Percentiles rank a stretch among this genome's conserved stretches.
These are phyloP conservation scores for Lamprologus lemairii DNA, from an alignment of 2,113 vertebrate species.

Conservation along the genomic window DNA sequence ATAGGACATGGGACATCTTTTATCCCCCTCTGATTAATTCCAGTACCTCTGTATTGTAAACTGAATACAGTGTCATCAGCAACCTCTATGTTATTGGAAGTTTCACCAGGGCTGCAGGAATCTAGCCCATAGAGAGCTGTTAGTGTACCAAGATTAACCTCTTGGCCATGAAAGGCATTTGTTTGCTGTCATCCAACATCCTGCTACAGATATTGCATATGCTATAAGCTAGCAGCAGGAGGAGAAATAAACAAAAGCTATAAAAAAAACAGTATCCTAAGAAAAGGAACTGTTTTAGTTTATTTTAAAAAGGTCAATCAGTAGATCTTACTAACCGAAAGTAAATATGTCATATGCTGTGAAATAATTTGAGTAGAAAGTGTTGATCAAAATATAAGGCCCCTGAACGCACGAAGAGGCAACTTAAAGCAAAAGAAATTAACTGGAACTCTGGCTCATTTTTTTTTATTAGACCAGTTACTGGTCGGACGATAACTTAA, in stretches of 20 bases:
- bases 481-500: neutral
- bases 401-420: slow-evolving; percentile 38
- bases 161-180: neutral
- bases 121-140: neutral
- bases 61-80: slow-evolving; percentile 41
- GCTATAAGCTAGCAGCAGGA: neutral
- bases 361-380: slow-evolving; percentile 27
- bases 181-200: slow-evolving; percentile 3
- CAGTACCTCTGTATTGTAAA: slow-evolving; percentile 18
- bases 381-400: slow-evolving; percentile 49
- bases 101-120: slow-evolving; percentile 30
- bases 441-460: neutral
- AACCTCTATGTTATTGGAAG: slow-evolving; percentile 48
- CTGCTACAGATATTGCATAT: neutral
- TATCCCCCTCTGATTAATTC: slow-evolving; percentile 61
- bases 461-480: neutral
- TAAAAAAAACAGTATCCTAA: neutral
- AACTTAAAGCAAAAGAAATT: slow-evolving; percentile 16
- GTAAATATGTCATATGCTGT: slow-evolving; percentile 14
- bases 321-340: slow-evolving; percentile 5
- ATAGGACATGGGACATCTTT: slow-evolving; percentile 46
- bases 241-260: neutral
- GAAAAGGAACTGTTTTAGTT: neutral
- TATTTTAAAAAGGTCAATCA: neutral
- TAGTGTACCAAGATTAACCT: slow-evolving; percentile 33